A percentile compares a stretch with the other conserved stretches of the same genome.
phyloP scores from a whole-genome alignment of 1,140 invertebrate genomes.

The Pygmarrhopalites habei region DNA sequence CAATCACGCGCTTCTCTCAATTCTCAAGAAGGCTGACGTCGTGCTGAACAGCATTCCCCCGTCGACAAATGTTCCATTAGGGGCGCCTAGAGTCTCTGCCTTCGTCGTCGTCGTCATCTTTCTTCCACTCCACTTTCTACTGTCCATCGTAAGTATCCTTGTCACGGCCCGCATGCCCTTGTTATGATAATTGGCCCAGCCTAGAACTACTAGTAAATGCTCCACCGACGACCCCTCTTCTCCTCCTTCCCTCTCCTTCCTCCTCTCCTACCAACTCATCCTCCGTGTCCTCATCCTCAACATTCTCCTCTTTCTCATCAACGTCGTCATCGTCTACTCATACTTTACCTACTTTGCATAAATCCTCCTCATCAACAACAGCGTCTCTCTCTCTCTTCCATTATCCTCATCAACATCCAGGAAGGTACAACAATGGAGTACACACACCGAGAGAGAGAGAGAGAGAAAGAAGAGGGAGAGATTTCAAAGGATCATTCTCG shows the following conservation, averaged over 20 bases:
- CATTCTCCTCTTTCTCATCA: background rate
- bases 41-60: constrained; percentile 50
- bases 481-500: too few species aligned
- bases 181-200: constrained; percentile 23
- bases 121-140: constrained; percentile 9
- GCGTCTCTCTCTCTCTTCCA: too few species aligned
- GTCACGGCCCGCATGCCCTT: constrained; percentile 6
- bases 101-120: constrained; percentile 4
- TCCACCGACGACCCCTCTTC: background rate
- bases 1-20: constrained; percentile 73
- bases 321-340: constrained; percentile 7
- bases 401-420: too few species aligned
- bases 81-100: background rate
- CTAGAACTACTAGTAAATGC: background rate
- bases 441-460: too few species aligned
- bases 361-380: too few species aligned
- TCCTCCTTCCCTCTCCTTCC: background rate
- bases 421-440: too few species aligned
- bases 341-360: constrained; percentile 4
- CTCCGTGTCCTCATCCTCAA: background rate
- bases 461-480: too few species aligned
- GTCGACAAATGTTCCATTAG: background rate
- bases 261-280: background rate
- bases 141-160: constrained; percentile 11
- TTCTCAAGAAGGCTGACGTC: constrained; percentile 86